Evolutionary conservation across 2,113 vertebrate species (phyloP), one percentile per base, ranked within the genome.

Genomic region (Lycaon pictus): DNA sequence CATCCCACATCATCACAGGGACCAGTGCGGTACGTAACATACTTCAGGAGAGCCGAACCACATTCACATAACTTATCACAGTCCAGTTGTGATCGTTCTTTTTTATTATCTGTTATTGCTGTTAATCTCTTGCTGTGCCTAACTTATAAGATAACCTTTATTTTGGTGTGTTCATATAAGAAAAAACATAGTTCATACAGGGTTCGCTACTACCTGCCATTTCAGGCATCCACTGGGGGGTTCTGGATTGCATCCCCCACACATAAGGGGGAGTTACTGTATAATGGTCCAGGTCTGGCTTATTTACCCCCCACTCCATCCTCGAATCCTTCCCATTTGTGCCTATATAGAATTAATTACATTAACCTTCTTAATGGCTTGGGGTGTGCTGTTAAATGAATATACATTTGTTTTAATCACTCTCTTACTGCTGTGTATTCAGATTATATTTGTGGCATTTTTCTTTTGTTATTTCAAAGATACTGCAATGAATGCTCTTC

Each of bases 391-490:
- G 4, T 79, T 83, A 83, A 81, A 80, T 93, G 32, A 89, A 80
- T 15, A 51, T 19, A 37, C 9, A 27, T 71, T 81, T 79, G 62
- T 88, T 16, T 74, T 74, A 69, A 37, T 17, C 7, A 72, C 88
- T 67, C 17, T 55, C 7, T 43, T 89, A 71, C 55, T 77, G 12
- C 27, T 96, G 7, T 62, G 25, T 60, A 72, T 89, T 88, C 81
- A 56, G 37, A 93, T 84, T 56, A 76, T 29, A 85, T 81, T 88
- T 92, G 32, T 27, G 88, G 43, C 43, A 81, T 32, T 5, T 84
- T 88, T 95, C 58, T 85, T 92, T 82, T 97, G 25, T 22, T 72
- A 71, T 95, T 92, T 93, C 67, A 88, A 76, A 92, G 83, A n/a
- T 12, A 84, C 20, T 15, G 22, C 16, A 58, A 63, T 51, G 43